Percentiles rank a stretch among this genome's conserved stretches.
phyloP scores from a whole-genome alignment of 2,888 invertebrate genomes.

The Koerneria pararmatus region DNA sequence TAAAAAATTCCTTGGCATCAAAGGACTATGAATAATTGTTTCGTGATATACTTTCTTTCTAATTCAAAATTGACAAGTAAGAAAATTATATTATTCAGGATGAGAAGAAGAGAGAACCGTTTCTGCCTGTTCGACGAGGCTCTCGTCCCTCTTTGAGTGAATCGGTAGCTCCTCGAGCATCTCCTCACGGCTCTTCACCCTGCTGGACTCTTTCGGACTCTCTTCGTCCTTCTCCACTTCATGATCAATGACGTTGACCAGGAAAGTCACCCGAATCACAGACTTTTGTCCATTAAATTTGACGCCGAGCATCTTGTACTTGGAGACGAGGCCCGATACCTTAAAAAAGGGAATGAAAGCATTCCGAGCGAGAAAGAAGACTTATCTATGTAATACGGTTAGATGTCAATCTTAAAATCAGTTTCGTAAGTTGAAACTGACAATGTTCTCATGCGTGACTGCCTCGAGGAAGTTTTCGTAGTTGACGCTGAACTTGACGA shows the following conservation, averaged over 20 bases:
- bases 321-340: conserved; percentile 19
- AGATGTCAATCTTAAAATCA: background rate
- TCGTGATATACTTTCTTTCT: no score
- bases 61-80: no score
- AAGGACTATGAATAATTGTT: no score
- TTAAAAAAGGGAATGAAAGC: conserved; percentile 1
- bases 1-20: no score
- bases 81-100: no score
- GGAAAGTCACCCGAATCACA: conserved; percentile 33
- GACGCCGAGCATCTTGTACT: conserved; percentile 17
- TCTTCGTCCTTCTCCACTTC: conserved; percentile 20
- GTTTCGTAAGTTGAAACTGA: conserved; percentile 9
- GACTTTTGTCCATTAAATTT: conserved; percentile 32
- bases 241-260: conserved; percentile 28
- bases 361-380: background rate
- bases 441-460: conserved; percentile 25
- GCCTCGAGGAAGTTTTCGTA: conserved; percentile 23
- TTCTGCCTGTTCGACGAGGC: conserved; percentile 26
- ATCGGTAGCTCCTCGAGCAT: conserved; percentile 27
- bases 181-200: conserved; percentile 13
- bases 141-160: conserved; percentile 25
- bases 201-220: background rate
- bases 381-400: background rate
- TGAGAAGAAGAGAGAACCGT: background rate
- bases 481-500: conserved; percentile 30